Conservation (phyloP, 2,113 vertebrate species). For the Zosterops hypoxanthus region DNA sequence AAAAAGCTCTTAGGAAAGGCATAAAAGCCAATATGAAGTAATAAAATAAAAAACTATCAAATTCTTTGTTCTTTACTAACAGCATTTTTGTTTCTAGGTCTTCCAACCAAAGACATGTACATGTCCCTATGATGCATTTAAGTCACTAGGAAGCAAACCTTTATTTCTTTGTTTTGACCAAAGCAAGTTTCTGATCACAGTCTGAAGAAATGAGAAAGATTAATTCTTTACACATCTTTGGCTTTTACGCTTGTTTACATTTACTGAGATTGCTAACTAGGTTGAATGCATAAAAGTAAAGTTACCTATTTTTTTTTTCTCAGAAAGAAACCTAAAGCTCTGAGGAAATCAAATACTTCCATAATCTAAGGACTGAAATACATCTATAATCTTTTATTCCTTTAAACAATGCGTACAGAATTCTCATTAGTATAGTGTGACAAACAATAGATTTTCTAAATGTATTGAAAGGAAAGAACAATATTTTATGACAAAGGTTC, state of each 20-base stretch:
- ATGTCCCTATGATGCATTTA: background rate
- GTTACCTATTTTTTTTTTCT: background rate
- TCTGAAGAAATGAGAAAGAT: background rate
- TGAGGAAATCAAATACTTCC: background rate
- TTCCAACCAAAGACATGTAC: background rate
- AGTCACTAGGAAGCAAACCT: background rate
- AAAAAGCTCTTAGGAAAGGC: background rate
- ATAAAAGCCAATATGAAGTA: background rate
- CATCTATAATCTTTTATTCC: background rate
- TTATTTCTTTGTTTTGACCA: background rate
- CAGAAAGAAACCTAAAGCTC: background rate
- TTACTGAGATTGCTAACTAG: background rate
- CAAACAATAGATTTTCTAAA: constrained; percentile 25
- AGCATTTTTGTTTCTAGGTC: background rate
- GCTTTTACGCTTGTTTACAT: background rate
- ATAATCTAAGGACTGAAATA: background rate
- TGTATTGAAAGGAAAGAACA: background rate
- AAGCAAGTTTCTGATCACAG: background rate
- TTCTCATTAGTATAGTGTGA: background rate
- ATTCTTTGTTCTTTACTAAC: background rate
- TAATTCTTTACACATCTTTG: background rate
- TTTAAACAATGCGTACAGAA: background rate
- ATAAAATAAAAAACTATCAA: background rate
- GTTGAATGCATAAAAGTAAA: background rate
- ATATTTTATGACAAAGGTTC: constrained; percentile 40